phyloP scores from a whole-genome alignment of 2,888 invertebrate species.

The Cacoxenus indagator region DNA sequence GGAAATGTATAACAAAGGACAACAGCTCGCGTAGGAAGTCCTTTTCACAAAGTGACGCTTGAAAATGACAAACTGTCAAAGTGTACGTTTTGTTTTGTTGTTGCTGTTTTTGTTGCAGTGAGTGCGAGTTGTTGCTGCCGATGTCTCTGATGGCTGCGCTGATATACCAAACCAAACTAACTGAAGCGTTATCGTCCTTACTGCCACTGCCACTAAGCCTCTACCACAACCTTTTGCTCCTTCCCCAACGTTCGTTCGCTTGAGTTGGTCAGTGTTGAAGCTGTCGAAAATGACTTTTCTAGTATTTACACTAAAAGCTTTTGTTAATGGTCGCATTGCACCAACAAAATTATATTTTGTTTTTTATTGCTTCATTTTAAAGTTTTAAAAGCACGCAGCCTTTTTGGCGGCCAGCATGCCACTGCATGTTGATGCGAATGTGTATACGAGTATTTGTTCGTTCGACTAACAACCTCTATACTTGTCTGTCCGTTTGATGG shows the following conservation, averaged over 20 bases:
- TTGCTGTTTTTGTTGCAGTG: background rate
- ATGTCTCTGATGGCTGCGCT: background rate
- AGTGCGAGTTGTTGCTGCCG: background rate
- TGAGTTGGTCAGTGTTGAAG: background rate
- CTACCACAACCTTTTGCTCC: too few species aligned
- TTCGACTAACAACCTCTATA: background rate
- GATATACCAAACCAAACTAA: background rate
- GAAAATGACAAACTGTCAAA: slow-evolving; percentile 58
- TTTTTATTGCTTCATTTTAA: background rate
- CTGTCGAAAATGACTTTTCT: background rate
- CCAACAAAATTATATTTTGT: background rate
- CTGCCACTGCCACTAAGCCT: too few species aligned
- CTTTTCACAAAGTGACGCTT: slow-evolving; percentile 37
- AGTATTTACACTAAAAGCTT: slow-evolving; percentile 2
- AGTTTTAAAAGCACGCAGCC: too few species aligned
- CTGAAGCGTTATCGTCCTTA: background rate
- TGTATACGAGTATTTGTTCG: background rate
- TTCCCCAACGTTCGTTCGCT: background rate
- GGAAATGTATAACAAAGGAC: slow-evolving; percentile 39
- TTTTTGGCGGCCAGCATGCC: too few species aligned
- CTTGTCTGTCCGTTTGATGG: background rate
- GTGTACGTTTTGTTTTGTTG: slow-evolving; percentile 33
- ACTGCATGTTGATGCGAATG: too few species aligned
- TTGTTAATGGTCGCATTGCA: background rate
- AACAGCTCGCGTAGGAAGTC: background rate